These are phyloP conservation scores for Nomada flava DNA, from an alignment of 2,888 invertebrate genomes.

Conservation along the genomic window DNA sequence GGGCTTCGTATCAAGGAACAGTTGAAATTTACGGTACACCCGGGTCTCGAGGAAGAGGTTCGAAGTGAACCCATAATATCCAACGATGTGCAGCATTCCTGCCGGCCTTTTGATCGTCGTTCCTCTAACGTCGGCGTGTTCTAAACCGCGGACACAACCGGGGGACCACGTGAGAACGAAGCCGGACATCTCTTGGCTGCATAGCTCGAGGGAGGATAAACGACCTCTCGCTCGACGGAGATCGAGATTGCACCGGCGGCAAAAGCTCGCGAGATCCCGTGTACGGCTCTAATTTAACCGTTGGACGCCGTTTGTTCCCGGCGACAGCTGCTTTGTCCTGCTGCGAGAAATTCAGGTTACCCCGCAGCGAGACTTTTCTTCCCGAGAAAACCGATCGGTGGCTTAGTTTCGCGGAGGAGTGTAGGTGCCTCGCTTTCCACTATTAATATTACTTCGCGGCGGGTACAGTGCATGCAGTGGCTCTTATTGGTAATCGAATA, in stretches of 20 bases:
- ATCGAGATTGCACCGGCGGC: constrained; percentile 67
- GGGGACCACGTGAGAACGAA: constrained; percentile 63
- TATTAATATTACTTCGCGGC: neutral
- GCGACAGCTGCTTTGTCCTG: constrained; percentile 49
- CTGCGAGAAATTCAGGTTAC: constrained; percentile 64
- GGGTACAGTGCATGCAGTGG: too few species aligned
- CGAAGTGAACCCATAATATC: constrained; percentile 41
- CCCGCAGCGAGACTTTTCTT: constrained; percentile 26
- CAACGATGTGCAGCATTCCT: constrained; percentile 28
- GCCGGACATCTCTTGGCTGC: constrained; percentile 60
- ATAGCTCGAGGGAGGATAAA: constrained; percentile 70
- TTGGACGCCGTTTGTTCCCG: constrained; percentile 57
- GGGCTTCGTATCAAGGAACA: constrained; percentile 37
- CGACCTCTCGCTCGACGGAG: constrained; percentile 64
- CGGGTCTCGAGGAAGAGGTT: neutral
- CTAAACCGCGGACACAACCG: constrained; percentile 23
- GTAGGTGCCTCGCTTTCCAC: neutral
- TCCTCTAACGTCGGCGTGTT: constrained; percentile 33
- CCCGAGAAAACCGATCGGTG: neutral
- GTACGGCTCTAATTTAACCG: constrained; percentile 69
- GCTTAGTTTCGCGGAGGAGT: neutral
- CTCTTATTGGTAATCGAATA: too few species aligned
- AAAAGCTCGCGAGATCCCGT: constrained; percentile 63
- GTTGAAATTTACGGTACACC: constrained; percentile 24
- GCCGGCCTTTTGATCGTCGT: constrained; percentile 39